These are phyloP conservation scores for Naso thynnoides DNA, from an alignment of 2,797 vertebrate species.

Conservation along the genomic window DNA sequence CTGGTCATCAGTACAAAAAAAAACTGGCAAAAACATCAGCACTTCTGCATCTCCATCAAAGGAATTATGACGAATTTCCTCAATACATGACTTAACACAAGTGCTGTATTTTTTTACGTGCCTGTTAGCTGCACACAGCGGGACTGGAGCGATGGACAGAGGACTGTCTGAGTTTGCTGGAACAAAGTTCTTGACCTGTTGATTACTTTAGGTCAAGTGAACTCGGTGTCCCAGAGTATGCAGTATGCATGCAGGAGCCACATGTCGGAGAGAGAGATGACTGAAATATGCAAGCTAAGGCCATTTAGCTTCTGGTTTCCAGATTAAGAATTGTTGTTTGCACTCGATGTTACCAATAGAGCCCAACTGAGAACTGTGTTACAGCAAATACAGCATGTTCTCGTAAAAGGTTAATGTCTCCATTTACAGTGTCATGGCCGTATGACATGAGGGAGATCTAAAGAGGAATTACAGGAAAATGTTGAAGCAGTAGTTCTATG, in stretches of 20 bases:
- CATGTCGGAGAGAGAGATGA: slow-evolving; percentile 48
- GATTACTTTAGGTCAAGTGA: slow-evolving; percentile 62
- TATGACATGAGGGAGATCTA: slow-evolving; percentile 26
- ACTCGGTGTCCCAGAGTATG: slow-evolving; percentile 40
- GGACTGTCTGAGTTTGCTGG: not conserved
- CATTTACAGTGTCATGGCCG: slow-evolving; percentile 33
- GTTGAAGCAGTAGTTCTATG: not conserved
- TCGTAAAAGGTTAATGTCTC: slow-evolving; percentile 38
- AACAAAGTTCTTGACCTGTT: slow-evolving; percentile 61
- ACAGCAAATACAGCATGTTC: slow-evolving; percentile 21
- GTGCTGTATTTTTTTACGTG: not conserved
- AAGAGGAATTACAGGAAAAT: slow-evolving; percentile 13
- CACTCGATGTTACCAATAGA: slow-evolving; percentile 10
- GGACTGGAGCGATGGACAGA: slow-evolving; percentile 9
- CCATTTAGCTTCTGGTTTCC: slow-evolving; percentile 22
- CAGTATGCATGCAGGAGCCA: slow-evolving; percentile 39
- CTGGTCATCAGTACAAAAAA: not conserved
- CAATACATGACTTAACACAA: not conserved
- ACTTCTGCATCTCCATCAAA: slow-evolving; percentile 3
- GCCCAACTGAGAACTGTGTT: not conserved
- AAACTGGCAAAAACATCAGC: not conserved
- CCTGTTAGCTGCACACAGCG: not conserved
- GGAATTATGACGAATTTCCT: not conserved
- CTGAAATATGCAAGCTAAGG: slow-evolving; percentile 20
- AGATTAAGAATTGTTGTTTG: slow-evolving; percentile 29